These are phyloP conservation scores for Dendrolimus punctatus DNA, from an alignment of 1,140 invertebrate species.

Conservation along the genomic window DNA sequence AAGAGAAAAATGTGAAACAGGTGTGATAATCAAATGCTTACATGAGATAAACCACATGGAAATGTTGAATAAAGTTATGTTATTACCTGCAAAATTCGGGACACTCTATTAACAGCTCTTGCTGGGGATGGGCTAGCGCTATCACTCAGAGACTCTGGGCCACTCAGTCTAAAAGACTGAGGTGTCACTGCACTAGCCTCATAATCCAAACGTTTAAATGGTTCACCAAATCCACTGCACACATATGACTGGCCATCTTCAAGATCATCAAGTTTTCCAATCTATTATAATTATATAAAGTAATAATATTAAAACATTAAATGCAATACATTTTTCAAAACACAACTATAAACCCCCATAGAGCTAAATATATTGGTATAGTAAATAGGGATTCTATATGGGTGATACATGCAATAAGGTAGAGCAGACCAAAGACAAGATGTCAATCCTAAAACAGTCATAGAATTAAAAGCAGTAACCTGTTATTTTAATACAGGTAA, in stretches of 20 bases:
- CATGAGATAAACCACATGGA: no score
- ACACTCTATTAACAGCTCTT: constrained; percentile 65
- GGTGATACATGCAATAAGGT: no score
- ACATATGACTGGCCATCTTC: constrained; percentile 94
- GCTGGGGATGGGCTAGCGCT: constrained; percentile 57
- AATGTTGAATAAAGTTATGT: not conserved
- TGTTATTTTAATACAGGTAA: no score
- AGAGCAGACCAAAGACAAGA: no score
- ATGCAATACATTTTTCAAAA: not conserved
- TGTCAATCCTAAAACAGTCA: no score
- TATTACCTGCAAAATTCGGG: constrained; percentile 59
- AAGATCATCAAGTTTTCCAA: constrained; percentile 84
- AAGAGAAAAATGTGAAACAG: no score
- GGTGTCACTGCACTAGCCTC: constrained; percentile 67
- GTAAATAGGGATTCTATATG: no score
- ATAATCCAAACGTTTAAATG: constrained; percentile 93
- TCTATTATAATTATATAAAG: constrained; percentile 46
- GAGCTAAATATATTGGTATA: no score
- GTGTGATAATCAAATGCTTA: no score
- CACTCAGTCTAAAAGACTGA: constrained; percentile 66
- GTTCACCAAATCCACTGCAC: constrained; percentile 90
- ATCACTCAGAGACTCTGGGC: constrained; percentile 61
- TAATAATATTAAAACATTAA: constrained; percentile 6
- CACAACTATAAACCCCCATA: no score
- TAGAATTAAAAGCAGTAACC: no score